These are phyloP conservation scores for Caenorhabditis virilis DNA, from an alignment of 2,888 invertebrate species.

Conservation along the genomic window DNA sequence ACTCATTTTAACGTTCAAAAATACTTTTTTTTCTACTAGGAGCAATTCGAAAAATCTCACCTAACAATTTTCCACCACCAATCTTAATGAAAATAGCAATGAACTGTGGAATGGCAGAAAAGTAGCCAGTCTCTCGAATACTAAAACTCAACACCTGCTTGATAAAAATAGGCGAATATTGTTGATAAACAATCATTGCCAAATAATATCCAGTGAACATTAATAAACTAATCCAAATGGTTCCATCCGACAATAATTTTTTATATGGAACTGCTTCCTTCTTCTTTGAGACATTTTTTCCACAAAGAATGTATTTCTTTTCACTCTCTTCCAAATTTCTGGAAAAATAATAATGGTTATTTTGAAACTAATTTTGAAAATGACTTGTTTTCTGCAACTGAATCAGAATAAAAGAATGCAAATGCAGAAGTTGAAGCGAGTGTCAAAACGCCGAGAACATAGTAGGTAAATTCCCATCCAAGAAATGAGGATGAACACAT, in stretches of 20 bases:
- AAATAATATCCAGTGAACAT: constrained; percentile 47
- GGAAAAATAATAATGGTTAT: neutral
- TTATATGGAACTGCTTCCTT: constrained; percentile 29
- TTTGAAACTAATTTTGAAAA: neutral
- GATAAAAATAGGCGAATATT: constrained; percentile 48
- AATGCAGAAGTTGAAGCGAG: constrained; percentile 24
- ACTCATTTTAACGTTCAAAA: no score
- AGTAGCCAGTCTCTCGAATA: constrained; percentile 47
- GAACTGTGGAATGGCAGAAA: constrained; percentile 46
- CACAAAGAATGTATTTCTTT: constrained; percentile 31
- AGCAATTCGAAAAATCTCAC: no score
- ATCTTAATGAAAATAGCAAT: constrained; percentile 45
- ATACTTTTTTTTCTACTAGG: no score
- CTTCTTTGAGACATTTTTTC: constrained; percentile 18
- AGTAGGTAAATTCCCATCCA: constrained; percentile 41
- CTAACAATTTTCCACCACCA: constrained; percentile 34
- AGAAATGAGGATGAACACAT: constrained; percentile 45
- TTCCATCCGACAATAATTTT: constrained; percentile 25
- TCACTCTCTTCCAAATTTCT: constrained; percentile 37
- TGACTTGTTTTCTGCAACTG: constrained; percentile 31
- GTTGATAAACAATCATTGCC: constrained; percentile 51
- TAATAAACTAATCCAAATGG: constrained; percentile 45
- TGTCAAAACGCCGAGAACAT: constrained; percentile 36
- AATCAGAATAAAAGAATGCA: constrained; percentile 40
- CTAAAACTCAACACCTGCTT: constrained; percentile 45